These are phyloP conservation scores for Tuberolachnus salignus DNA, from an alignment of 2,888 invertebrate species.

Conservation along the genomic window DNA sequence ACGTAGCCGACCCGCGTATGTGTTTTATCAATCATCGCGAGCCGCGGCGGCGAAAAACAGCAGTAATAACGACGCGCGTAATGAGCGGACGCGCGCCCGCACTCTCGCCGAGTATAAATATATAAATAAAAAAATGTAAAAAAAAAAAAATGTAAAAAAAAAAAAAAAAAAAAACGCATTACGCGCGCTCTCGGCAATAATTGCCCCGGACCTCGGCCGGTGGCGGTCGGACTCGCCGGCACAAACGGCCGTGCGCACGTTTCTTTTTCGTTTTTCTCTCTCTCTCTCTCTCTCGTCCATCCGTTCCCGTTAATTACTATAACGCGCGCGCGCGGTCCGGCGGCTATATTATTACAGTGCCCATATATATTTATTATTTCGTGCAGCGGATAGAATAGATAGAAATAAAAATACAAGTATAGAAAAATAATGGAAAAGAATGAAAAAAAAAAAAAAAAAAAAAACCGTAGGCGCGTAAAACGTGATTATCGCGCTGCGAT, in stretches of 20 bases:
- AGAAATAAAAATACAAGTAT: too few relatives aligned
- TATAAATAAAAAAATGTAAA: too few relatives aligned
- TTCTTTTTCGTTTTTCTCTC: background rate
- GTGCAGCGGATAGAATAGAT: too few relatives aligned
- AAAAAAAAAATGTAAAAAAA: background rate
- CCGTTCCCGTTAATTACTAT: background rate
- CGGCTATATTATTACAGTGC: too few relatives aligned
- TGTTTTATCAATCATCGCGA: constrained; percentile 50
- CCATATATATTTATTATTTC: too few relatives aligned
- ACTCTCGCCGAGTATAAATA: background rate
- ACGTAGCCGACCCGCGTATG: background rate
- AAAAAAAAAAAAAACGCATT: constrained; percentile 10
- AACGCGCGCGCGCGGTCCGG: constrained; percentile 2
- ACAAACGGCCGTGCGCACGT: constrained; percentile 10
- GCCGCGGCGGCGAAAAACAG: constrained; percentile 25
- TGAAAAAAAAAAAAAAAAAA: too few relatives aligned
- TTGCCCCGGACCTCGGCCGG: background rate
- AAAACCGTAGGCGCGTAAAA: background rate
- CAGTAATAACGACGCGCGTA: constrained; percentile 35
- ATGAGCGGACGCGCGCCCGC: constrained; percentile 8
- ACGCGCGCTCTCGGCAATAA: constrained; percentile 8
- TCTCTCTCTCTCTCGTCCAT: background rate
- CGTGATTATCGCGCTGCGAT: too few relatives aligned
- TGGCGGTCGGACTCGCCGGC: background rate
- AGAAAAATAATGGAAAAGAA: too few relatives aligned